Percentiles rank a stretch among this genome's conserved stretches.
Evolutionary conservation across 2,113 vertebrate species (phyloP).

Genomic region (Nesogale talazaci): DNA sequence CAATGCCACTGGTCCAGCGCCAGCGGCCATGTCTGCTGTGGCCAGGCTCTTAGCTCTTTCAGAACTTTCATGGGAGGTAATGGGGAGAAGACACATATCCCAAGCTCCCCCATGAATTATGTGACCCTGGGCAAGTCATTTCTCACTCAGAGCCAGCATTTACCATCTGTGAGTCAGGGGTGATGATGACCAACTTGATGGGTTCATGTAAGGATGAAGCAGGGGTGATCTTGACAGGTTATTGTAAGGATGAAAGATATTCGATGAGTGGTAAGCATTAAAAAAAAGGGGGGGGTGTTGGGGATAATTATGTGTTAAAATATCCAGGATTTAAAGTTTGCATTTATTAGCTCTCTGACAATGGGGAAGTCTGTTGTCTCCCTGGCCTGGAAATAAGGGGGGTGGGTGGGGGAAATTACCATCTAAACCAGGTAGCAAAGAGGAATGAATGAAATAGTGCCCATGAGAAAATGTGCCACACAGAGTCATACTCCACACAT

Average conservation of each 20-base stretch:
- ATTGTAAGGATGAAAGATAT: neutral
- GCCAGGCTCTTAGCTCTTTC: neutral
- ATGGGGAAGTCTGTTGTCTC: neutral
- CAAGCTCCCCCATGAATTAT: neutral
- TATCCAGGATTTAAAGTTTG: neutral
- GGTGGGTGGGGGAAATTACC: too few relatives aligned
- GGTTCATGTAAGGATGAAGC: neutral
- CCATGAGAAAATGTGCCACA: neutral
- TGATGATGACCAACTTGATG: neutral
- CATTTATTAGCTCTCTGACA: neutral
- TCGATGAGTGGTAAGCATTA: neutral
- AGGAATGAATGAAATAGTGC: neutral
- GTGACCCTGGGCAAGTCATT: neutral
- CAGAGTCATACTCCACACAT: neutral
- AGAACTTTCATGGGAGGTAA: neutral
- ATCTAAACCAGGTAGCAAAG: neutral
- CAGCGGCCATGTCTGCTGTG: neutral
- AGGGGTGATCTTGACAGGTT: neutral
- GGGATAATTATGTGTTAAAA: neutral
- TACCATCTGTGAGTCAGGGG: neutral
- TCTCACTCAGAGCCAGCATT: neutral
- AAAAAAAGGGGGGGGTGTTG: neutral
- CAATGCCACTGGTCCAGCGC: neutral
- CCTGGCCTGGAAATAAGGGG: neutral
- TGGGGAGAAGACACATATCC: neutral